Conservation (phyloP, 2,113 vertebrate species). For the Labeo rohita region DNA sequence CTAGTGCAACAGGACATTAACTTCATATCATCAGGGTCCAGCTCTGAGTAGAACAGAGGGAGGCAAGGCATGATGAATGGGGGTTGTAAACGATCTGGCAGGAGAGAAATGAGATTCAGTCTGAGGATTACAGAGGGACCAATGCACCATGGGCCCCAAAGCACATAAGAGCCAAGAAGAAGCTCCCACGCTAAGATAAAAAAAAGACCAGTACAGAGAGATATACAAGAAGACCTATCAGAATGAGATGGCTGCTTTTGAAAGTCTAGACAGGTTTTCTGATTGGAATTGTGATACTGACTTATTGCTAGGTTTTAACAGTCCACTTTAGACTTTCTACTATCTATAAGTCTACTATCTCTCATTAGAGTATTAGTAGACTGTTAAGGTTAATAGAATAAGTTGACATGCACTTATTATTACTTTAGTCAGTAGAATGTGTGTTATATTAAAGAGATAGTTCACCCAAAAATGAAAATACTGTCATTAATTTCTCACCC, state of each 20-base stretch:
- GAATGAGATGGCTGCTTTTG: background rate
- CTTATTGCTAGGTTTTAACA: background rate
- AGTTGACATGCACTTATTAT: background rate
- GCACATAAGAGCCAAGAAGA: conserved; percentile 12
- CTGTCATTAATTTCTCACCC: no score
- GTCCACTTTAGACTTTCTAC: background rate
- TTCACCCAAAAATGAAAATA: no score
- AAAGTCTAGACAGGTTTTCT: background rate
- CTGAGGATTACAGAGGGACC: conserved; percentile 43
- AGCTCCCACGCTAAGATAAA: conserved; percentile 26
- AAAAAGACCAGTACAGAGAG: conserved; percentile 30
- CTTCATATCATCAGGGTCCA: conserved; percentile 35
- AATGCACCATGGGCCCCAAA: conserved; percentile 8
- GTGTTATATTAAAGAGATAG: background rate
- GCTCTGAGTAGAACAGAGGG: conserved; percentile 9
- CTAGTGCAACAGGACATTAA: conserved; percentile 44
- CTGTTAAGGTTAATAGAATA: no score
- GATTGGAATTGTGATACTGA: background rate
- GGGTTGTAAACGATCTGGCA: conserved; percentile 43
- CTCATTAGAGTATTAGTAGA: background rate
- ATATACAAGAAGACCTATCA: background rate
- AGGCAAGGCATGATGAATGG: conserved; percentile 48
- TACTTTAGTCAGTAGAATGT: background rate
- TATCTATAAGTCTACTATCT: background rate
- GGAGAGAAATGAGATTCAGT: conserved; percentile 40